Percentiles rank a stretch among this genome's conserved stretches.
Conservation (phyloP, 2,888 invertebrate species). For the Troides aeacus region DNA sequence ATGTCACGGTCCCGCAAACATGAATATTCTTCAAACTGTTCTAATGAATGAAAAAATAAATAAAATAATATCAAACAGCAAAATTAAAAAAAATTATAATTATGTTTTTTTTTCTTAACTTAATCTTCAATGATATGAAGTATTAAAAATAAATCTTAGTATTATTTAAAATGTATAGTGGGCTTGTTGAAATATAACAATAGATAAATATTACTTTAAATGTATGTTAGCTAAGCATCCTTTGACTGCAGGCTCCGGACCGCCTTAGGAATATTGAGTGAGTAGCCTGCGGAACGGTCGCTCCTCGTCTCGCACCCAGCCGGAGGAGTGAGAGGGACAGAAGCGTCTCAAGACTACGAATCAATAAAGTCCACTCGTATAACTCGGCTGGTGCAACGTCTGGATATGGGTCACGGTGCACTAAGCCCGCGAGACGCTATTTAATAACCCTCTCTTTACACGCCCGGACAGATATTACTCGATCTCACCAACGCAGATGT, state of each 20-base stretch:
- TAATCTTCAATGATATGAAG: too few relatives aligned
- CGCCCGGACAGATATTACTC: slow-evolving; percentile 66
- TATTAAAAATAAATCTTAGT: too few relatives aligned
- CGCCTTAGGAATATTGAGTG: slow-evolving; percentile 74
- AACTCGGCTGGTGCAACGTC: slow-evolving; percentile 72
- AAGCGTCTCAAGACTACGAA: slow-evolving; percentile 79
- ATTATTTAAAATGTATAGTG: too few relatives aligned
- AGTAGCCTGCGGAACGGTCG: slow-evolving; percentile 59
- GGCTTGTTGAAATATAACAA: too few relatives aligned
- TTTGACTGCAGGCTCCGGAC: slow-evolving; percentile 65
- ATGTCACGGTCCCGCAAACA: slow-evolving; percentile 4
- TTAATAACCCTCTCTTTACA: slow-evolving; percentile 64
- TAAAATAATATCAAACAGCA: too few relatives aligned
- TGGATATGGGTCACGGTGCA: slow-evolving; percentile 78
- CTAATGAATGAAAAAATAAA: not conserved
- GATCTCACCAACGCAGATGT: slow-evolving; percentile 43
- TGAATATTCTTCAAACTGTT: not conserved
- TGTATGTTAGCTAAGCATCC: slow-evolving; percentile 59
- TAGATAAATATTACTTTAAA: slow-evolving; percentile 23
- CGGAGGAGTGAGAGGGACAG: slow-evolving; percentile 56
- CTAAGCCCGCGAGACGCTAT: slow-evolving; percentile 64
- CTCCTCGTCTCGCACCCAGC: slow-evolving; percentile 41
- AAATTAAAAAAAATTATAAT: too few relatives aligned
- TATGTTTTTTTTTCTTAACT: too few relatives aligned
- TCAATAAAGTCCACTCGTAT: slow-evolving; percentile 80